A percentile compares a stretch with the other conserved stretches of the same genome.
phyloP scores from a whole-genome alignment of 2,797 vertebrate species.

The Liasis olivaceus region DNA sequence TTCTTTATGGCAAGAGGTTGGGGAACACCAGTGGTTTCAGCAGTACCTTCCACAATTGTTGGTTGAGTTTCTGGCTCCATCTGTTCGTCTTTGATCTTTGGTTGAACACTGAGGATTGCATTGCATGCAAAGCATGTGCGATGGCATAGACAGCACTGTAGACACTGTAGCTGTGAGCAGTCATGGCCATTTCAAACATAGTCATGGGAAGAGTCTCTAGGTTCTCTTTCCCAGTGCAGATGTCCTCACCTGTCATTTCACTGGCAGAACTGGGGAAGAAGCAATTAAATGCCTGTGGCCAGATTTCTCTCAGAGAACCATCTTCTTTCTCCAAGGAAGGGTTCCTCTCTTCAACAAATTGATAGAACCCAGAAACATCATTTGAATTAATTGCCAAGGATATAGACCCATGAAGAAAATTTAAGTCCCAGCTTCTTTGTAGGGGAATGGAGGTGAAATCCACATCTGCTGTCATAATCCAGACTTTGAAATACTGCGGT shows the following conservation, averaged over 20 bases:
- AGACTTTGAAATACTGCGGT: not conserved
- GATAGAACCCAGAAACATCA: not conserved
- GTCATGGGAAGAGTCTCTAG: not conserved
- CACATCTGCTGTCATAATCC: conserved; percentile 8
- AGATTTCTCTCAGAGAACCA: not conserved
- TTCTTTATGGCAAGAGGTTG: no score
- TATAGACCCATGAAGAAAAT: not conserved
- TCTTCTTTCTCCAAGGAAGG: not conserved
- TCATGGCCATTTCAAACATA: conserved; percentile 1
- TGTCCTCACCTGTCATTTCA: not conserved
- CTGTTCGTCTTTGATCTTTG: no score
- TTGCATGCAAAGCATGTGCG: no score
- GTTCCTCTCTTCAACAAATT: not conserved
- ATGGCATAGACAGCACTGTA: not conserved
- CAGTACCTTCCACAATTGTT: no score
- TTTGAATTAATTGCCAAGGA: conserved; percentile 3
- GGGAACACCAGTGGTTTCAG: no score
- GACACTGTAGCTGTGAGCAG: conserved; percentile 11
- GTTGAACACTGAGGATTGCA: no score
- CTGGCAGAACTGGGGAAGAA: not conserved
- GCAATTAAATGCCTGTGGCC: not conserved
- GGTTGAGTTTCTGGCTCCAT: no score
- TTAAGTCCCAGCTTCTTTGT: not conserved
- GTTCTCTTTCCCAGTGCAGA: not conserved
- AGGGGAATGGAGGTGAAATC: not conserved